Evolutionary conservation across 2,113 vertebrate genomes (phyloP).

Genomic region (Myotis lucifugus): DNA sequence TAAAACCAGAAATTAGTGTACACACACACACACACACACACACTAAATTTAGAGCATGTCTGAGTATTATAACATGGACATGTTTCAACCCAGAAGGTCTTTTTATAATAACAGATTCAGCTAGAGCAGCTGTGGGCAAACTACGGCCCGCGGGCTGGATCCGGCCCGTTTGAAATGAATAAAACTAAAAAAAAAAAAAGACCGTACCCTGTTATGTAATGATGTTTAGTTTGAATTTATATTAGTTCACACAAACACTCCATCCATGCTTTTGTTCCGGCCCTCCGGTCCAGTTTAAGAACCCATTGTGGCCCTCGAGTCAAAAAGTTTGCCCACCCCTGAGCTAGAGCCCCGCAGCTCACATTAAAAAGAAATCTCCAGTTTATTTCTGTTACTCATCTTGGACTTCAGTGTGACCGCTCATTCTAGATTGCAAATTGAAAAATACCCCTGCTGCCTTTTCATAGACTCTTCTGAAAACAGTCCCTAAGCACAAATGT

Average conservation of each 20-base stretch:
- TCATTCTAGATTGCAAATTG: constrained; percentile 8
- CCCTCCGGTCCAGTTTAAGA: too few relatives aligned
- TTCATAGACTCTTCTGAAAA: background rate
- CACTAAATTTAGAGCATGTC: background rate
- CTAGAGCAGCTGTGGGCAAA: too few relatives aligned
- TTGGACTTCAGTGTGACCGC: background rate
- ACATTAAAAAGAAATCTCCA: background rate
- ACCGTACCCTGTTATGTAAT: too few relatives aligned
- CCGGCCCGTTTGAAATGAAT: too few relatives aligned
- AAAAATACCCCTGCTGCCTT: background rate
- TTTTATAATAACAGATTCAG: background rate
- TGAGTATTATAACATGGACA: background rate
- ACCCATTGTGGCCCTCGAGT: too few relatives aligned
- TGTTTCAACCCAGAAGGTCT: background rate
- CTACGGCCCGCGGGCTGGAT: too few relatives aligned
- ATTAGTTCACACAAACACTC: too few relatives aligned
- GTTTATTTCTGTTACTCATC: background rate
- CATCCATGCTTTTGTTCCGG: too few relatives aligned
- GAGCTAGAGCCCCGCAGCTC: background rate
- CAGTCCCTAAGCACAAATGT: background rate
- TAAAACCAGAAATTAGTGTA: background rate
- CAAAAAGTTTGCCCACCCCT: too few relatives aligned
- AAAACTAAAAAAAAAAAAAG: too few relatives aligned
- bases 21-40: background rate
- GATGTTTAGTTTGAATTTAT: too few relatives aligned